Base-by-base conservation (phyloP, 1,140 invertebrate genomes). In the Aricia agestis region DNA sequence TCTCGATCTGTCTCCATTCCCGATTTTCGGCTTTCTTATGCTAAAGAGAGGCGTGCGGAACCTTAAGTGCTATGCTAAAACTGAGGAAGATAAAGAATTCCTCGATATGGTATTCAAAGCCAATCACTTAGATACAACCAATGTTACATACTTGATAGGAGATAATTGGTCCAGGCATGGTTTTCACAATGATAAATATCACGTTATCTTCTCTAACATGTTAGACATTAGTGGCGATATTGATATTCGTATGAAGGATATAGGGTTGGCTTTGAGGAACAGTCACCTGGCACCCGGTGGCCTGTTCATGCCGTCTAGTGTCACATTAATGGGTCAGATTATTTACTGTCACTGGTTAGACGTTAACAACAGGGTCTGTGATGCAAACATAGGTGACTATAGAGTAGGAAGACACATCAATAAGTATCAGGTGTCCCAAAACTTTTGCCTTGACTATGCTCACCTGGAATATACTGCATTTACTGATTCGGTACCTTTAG, bases 1-100 rank as follows among this genome's bases (percentile, higher is more conserved):
- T 68, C 70, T 86, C 52, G 93, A 93, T 79, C 82, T 92, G 17
- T 88, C 80, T 68, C 85, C 87, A 65, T 93, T 93, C 73, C 92
- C 93, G 2, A 31, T 92, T 6, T 86, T 93, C 81, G 93, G 93
- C 1, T 77, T 93, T n/a, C 72, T 89, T 9, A 84, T 93, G 83
- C 70, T 93, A 59, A 91, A 87, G 70, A 77, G 84, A 68, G 86
- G 84, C 19, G 82, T 84, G 13, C 72, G 84, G 42, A 84, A 86
- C 25, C 68, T 93, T 0, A 81, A 85, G 17, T 92, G 85, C 68
- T 81, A 75, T 77, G 85, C 83, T 17, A 84, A 82, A 74, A 84
- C 83, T 68, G 74, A 82, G 25, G 52, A 74, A 66, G 87, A 90
- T 69, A 80, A 81, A 72, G 25, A 73, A 15, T 92, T 93, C 61